Percentiles rank a stretch among this genome's conserved stretches.
Evolutionary conservation across 35 echinoderm and acorn worm genomes (phyloP).

Genomic region (Chiridota heheva): DNA sequence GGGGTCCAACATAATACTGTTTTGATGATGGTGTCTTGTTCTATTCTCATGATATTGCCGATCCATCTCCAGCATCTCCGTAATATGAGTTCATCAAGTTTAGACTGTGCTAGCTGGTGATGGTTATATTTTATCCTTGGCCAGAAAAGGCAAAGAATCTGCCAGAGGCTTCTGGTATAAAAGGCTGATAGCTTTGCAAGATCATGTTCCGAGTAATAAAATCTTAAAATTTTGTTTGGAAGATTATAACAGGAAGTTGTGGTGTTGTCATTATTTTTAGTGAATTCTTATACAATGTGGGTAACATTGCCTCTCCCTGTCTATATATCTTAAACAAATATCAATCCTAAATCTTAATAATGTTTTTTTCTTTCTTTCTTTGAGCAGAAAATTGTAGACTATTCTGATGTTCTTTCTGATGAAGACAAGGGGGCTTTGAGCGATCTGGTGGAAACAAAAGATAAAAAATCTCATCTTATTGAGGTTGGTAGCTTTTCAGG

Average conservation of each 20-base stretch:
- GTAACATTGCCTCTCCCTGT: too few relatives aligned
- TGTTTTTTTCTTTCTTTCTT: not conserved
- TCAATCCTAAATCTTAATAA: too few relatives aligned
- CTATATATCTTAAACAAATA: not conserved
- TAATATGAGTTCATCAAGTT: too few relatives aligned
- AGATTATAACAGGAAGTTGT: not conserved
- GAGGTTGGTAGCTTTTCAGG: conserved; percentile 10
- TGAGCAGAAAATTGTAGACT: conserved; percentile 18
- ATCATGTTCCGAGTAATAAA: too few relatives aligned
- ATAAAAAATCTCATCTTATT: conserved; percentile 15
- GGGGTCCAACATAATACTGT: too few relatives aligned
- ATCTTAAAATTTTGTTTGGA: not conserved
- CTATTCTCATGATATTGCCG: too few relatives aligned
- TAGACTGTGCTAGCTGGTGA: too few relatives aligned
- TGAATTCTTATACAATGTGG: not conserved
- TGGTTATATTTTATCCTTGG: too few relatives aligned
- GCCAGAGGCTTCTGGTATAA: too few relatives aligned
- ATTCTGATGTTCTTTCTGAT: not conserved
- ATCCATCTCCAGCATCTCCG: too few relatives aligned
- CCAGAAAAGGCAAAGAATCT: too few relatives aligned
- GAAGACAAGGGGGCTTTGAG: conserved; percentile 37
- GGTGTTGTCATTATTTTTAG: not conserved
- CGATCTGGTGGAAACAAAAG: not conserved
- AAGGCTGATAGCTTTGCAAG: not conserved
- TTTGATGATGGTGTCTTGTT: too few relatives aligned